Base-by-base conservation (phyloP, 2,113 vertebrate species). In the Megaceryle torquata region DNA sequence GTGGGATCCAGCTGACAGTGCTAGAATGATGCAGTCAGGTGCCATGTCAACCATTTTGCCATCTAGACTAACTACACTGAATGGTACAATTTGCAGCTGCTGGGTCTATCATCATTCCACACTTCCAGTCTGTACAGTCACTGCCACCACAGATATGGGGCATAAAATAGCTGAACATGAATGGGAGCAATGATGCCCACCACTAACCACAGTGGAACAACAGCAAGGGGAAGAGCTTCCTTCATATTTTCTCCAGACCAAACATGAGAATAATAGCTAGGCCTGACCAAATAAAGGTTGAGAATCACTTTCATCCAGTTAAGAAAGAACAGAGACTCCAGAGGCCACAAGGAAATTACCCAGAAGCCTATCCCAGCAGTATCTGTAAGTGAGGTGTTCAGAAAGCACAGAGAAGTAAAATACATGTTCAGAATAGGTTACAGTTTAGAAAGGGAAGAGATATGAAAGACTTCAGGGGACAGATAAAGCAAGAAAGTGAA, bases 111-210 rank as follows among this genome's bases (percentile, higher is more conserved):
- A 31, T 41, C 25, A n/a, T 64, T 67, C n/a, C 76, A 41, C 11
- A 25, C 7, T 70, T 76, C 53, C 18, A 29, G 11, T 50, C 37
- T 31, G 18, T n/a, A 14, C 2, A 50, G 44, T 51, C 13, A 41
- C 24, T 77, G 11, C 15, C 31, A 65, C 15, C 5, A 83, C 4
- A 41, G 26, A 77, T 80, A 91, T 8, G 28, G 77, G 41, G n/a
- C 10, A 39, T 63, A 12, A 90, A 74, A 69, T 35, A 3, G 39
- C 35, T n/a, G 17, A 88, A 86, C 6, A 29, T 21, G 33, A 41
- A 60, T 1, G 2, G 2, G 7, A 54, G 41, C 44, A 88, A 14
- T 0, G 0, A 53, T 13, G 31, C 15, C 82, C 59, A 54, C 15
- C 41, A 57, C 21, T 81, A 80, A 54, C 9, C 41, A 64, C 24